Percentiles rank a stretch among this genome's conserved stretches.
Conservation (phyloP, 2,888 invertebrate species). For the Parthenolecanium corni region DNA sequence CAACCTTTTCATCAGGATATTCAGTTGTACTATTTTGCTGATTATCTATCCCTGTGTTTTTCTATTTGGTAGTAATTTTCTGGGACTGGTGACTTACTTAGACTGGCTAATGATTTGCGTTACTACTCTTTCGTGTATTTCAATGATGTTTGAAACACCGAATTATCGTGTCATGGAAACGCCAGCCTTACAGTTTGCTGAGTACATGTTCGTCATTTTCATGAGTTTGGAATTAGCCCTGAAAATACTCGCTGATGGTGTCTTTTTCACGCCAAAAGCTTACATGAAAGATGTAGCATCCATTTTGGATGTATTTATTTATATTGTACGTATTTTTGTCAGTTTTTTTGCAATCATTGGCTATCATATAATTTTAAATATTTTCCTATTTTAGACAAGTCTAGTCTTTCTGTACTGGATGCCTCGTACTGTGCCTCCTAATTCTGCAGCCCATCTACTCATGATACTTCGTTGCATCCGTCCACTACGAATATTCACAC, state of each 20-base stretch:
- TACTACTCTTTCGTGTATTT: conserved; percentile 91
- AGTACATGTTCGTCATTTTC: conserved; percentile 93
- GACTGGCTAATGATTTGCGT: conserved; percentile 99
- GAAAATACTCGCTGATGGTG: conserved; percentile 92
- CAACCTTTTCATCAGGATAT: too few species aligned
- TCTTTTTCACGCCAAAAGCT: conserved; percentile 98
- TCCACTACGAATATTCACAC: conserved; percentile 89
- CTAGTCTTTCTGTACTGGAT: conserved; percentile 94
- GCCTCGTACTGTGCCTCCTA: conserved; percentile 82
- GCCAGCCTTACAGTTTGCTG: conserved; percentile 83
- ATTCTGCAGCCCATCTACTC: conserved; percentile 83
- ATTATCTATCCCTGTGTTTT: too few species aligned
- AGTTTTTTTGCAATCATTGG: neutral
- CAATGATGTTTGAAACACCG: conserved; percentile 99
- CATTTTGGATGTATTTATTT: conserved; percentile 92
- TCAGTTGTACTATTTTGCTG: too few species aligned
- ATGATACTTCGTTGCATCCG: conserved; percentile 95
- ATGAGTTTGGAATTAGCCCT: conserved; percentile 94
- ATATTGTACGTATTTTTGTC: conserved; percentile 55
- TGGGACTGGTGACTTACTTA: conserved; percentile 94
- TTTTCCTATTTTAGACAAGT: conserved; percentile 57
- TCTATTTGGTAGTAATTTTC: conserved; percentile 61
- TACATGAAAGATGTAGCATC: conserved; percentile 96
- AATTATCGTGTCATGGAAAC: conserved; percentile 86
- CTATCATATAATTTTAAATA: neutral